phyloP scores from a whole-genome alignment of 2,797 vertebrate species.

The Streptopelia turtur region DNA sequence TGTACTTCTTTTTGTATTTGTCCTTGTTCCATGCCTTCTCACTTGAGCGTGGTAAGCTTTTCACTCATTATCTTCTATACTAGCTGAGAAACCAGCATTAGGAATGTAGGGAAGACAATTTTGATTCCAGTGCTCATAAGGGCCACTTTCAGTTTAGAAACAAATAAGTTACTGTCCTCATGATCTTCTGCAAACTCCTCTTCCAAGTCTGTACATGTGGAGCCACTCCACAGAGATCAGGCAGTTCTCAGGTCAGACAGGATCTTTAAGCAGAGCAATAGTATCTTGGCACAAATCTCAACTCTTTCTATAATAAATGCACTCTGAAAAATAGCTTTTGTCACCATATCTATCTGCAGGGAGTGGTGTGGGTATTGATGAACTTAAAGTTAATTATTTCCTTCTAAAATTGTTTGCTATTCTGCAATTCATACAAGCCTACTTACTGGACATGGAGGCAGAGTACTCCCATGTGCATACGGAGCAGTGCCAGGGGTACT shows the following conservation, averaged over 20 bases:
- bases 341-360: not conserved
- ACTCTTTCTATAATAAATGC: not conserved
- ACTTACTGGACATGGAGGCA: not conserved
- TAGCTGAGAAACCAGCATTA: not conserved
- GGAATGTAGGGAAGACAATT: not conserved
- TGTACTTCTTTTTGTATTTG: not conserved
- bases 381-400: not conserved
- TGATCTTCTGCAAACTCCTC: not conserved
- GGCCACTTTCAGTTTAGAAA: not conserved
- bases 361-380: not conserved
- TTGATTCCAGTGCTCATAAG: not conserved
- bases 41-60: not conserved
- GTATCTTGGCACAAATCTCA: not conserved
- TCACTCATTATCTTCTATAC: not conserved
- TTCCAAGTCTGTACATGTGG: fast-evolving
- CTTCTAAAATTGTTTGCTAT: not conserved
- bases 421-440: not conserved
- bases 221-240: not conserved
- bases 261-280: not conserved
- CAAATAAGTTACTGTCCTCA: not conserved
- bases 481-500: not conserved
- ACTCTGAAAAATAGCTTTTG: not conserved
- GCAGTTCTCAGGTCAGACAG: not conserved
- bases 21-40: not conserved
- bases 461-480: fast-evolving